Base-by-base conservation (phyloP, 2,797 vertebrate genomes). In the Gastrophryne carolinensis region DNA sequence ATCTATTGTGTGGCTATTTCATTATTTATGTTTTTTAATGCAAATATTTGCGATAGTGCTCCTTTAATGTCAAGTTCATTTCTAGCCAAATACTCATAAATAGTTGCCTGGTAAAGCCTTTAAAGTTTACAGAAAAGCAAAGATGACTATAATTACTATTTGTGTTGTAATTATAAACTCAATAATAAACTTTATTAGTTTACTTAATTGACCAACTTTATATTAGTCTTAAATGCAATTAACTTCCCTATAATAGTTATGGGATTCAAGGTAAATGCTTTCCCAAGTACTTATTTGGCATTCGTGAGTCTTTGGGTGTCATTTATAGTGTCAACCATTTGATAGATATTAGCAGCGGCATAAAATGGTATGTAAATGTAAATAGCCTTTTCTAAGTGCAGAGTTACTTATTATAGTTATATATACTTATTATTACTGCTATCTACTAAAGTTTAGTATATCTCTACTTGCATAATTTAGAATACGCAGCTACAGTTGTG, bases 241-340 rank as follows among this genome's bases (percentile, higher is more conserved):
- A 68, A 54, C 6, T 29, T 4, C 11, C 13, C 52, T 56, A 41
- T 47, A 58, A 44, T 54, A 69, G 52, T 24, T 44, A 27, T 58
- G 19, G 53, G 30, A 69, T 69, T 56, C 23, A 53, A 56, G 35
- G 23, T 69, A 27, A 53, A 37, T 39, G 23, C 52, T 34, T 34
- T 67, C 21, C 27, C 47, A 69, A 41, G 29, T 69, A 15, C 66
- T 56, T 19, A 57, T 21, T 57, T 69, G 32, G 66, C 50, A 69
- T 34, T 52, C 41, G 66, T 27, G 35, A 17, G 35, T 54, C 49
- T 39, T 52, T 69, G 50, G 50, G 32, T 69, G 35, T 26, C 26
- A 50, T 56, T 56, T 17, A 56, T 27, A 69, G 17, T 52, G 60
- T 41, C 37, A 9, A 37, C 9, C 39, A 47, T 63, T 44, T 44